Conservation (phyloP, 2,113 vertebrate genomes). For the Tachuris rubrigastra region DNA sequence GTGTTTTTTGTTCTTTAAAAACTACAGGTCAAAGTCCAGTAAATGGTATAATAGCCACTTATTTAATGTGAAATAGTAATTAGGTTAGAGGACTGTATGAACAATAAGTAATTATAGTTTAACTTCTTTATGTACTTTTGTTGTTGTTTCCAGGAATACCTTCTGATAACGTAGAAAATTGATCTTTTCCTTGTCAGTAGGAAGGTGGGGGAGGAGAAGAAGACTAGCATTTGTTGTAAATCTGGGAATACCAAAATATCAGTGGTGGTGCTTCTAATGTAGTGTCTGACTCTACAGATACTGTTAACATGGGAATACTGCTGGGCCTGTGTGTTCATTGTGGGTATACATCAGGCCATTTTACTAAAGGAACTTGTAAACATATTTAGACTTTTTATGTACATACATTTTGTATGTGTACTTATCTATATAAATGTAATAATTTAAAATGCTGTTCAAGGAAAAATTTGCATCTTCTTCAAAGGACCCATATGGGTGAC, state of each 20-base stretch:
- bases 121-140: not conserved
- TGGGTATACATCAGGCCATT: not conserved
- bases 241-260: not conserved
- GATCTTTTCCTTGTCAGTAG: not conserved
- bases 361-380: not conserved
- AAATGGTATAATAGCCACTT: not conserved
- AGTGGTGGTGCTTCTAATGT: not conserved
- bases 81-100: not conserved
- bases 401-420: not conserved
- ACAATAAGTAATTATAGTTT: not conserved
- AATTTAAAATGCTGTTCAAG: not conserved
- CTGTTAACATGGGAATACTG: not conserved
- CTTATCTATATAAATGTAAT: not conserved
- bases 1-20: not conserved
- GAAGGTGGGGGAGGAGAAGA: not conserved
- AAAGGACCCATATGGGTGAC: not conserved
- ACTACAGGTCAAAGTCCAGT: not conserved
- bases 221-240: not conserved
- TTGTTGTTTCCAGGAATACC: conserved; percentile 6
- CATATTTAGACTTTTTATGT: not conserved
- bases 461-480: not conserved
- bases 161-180: conserved; percentile 5
- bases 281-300: not conserved
- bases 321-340: not conserved
- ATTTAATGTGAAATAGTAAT: conserved; percentile 36